A percentile compares a stretch with the other conserved stretches of the same genome.
These are phyloP conservation scores for Drosophila fuyamai DNA, from an alignment of 1,140 invertebrate species.

Conservation along the genomic window DNA sequence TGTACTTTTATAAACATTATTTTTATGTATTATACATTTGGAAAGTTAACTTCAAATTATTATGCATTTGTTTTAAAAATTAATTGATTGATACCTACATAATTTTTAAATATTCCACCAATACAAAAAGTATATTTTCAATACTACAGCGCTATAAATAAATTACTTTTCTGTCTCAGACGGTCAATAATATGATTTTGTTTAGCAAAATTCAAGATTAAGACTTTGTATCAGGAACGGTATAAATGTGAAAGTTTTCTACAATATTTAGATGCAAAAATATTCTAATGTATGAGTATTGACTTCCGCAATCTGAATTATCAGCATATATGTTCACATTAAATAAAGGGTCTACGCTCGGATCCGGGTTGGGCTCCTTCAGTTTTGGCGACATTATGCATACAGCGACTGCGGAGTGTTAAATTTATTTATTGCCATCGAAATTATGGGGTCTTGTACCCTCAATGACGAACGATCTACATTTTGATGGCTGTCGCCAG, in stretches of 20 bases:
- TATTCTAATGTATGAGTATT: neutral
- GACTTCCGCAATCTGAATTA: conserved; percentile 8
- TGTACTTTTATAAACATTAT: too few relatives aligned
- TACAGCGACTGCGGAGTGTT: conserved; percentile 63
- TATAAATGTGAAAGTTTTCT: neutral
- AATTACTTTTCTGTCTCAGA: too few relatives aligned
- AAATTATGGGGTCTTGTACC: conserved; percentile 70
- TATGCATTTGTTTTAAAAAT: too few relatives aligned
- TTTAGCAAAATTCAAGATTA: too few relatives aligned
- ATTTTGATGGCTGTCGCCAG: conserved; percentile 67
- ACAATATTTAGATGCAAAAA: neutral
- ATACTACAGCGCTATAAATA: too few relatives aligned
- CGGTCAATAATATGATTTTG: too few relatives aligned
- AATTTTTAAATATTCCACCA: too few relatives aligned
- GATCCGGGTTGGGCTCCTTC: conserved; percentile 18
- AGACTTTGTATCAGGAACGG: too few relatives aligned
- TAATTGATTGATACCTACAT: too few relatives aligned
- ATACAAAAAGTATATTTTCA: too few relatives aligned
- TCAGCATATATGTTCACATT: neutral
- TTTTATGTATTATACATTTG: too few relatives aligned
- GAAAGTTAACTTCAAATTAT: too few relatives aligned
- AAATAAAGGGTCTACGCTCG: neutral
- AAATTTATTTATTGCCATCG: conserved; percentile 74
- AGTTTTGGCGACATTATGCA: conserved; percentile 44
- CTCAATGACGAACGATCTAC: conserved; percentile 79